A percentile compares a stretch with the other conserved stretches of the same genome.
Conservation (phyloP, 2,113 vertebrate genomes). For the Carollia perspicillata region DNA sequence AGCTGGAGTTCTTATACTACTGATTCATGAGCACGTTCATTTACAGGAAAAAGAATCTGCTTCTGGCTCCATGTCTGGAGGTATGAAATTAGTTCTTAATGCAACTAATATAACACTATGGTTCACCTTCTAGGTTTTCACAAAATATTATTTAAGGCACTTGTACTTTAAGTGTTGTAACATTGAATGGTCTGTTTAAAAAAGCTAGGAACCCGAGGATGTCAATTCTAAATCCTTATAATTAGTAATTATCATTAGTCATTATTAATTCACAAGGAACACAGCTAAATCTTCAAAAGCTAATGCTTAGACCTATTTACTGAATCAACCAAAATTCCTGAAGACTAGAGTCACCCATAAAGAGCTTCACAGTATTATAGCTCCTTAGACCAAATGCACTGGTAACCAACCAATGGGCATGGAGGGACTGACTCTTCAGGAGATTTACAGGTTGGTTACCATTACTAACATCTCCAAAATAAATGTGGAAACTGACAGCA, state of each 20-base stretch:
- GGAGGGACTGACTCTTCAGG: not conserved
- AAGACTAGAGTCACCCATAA: not conserved
- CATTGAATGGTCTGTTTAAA: not conserved
- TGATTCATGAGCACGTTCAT: not conserved
- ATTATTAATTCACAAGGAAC: slow-evolving; percentile 26
- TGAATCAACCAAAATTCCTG: not conserved
- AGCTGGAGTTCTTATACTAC: not conserved
- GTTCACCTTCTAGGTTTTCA: not conserved
- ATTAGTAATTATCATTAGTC: not conserved
- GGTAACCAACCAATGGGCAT: not conserved
- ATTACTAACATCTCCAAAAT: not conserved
- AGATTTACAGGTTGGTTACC: not conserved
- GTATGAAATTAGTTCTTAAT: not conserved
- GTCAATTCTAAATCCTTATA: not conserved
- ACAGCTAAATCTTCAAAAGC: not conserved
- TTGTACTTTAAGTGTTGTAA: not conserved
- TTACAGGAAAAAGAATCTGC: not conserved
- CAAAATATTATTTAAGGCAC: not conserved
- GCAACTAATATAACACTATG: not conserved
- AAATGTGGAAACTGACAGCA: not conserved
- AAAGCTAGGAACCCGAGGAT: not conserved
- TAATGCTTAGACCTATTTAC: not conserved
- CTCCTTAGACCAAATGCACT: not conserved
- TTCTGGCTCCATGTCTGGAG: not conserved
- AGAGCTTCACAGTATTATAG: not conserved